Conservation (phyloP, 1,140 invertebrate species). For the Mizuhopecten yessoensis region DNA sequence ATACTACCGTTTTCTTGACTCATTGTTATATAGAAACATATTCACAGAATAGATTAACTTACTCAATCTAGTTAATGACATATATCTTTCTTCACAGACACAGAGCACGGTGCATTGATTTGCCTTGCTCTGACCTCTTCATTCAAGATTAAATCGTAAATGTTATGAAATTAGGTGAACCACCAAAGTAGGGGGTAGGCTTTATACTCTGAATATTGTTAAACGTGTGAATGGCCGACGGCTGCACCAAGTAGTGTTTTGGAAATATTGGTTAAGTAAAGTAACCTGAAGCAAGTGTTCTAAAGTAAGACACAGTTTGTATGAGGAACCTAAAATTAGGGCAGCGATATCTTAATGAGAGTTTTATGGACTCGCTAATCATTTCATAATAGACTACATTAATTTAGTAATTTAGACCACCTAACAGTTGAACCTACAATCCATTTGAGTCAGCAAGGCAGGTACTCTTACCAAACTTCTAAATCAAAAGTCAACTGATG, state of each 20-base stretch:
- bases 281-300: neutral
- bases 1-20: too few species aligned
- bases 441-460: neutral
- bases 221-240: neutral
- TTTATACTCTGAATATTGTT: neutral
- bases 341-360: conserved; percentile 18
- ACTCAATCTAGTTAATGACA: too few species aligned
- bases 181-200: neutral
- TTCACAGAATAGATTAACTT: too few species aligned
- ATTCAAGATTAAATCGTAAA: neutral
- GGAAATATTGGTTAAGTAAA: neutral
- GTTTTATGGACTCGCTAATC: conserved; percentile 33
- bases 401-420: conserved; percentile 18
- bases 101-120: neutral
- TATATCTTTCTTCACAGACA: too few species aligned
- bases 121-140: neutral
- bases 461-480: neutral
- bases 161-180: neutral
- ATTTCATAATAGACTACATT: conserved; percentile 35
- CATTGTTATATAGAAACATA: too few species aligned
- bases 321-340: conserved; percentile 5
- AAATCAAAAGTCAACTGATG: neutral
- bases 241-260: neutral
- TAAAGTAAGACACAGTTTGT: neutral
- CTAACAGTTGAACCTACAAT: neutral